phyloP scores from a whole-genome alignment of 92 coral and sea anemone species.

The Palythoa grandiflora region DNA sequence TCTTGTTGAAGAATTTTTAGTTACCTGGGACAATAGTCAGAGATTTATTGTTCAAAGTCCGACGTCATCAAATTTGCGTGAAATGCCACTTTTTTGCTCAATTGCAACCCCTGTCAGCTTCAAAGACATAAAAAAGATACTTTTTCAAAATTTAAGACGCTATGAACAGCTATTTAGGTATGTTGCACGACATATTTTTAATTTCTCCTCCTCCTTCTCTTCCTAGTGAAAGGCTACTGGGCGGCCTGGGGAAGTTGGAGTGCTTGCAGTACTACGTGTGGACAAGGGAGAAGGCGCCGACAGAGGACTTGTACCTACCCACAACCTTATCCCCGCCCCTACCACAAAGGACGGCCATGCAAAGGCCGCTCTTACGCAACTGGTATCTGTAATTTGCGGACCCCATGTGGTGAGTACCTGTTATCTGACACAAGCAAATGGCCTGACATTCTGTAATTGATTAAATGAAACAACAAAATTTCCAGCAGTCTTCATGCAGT shows the following conservation, averaged over 20 bases:
- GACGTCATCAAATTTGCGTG: too few species aligned
- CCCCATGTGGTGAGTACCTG: slow-evolving; percentile 27
- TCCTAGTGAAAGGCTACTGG: slow-evolving; percentile 37
- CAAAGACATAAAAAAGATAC: background rate
- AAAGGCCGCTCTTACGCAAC: background rate
- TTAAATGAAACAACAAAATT: too few species aligned
- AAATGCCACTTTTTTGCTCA: background rate
- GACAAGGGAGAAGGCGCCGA: slow-evolving; percentile 34
- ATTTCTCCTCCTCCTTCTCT: background rate
- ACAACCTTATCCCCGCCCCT: slow-evolving; percentile 5
- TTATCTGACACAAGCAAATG: background rate
- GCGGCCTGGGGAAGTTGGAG: slow-evolving; percentile 42
- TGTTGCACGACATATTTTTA: background rate
- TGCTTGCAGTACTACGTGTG: slow-evolving; percentile 34
- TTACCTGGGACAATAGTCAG: too few species aligned
- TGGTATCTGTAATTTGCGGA: slow-evolving; percentile 16
- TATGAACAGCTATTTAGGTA: background rate
- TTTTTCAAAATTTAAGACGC: background rate
- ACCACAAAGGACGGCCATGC: slow-evolving; percentile 16
- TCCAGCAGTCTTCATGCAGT: too few species aligned
- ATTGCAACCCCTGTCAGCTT: background rate
- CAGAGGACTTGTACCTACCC: slow-evolving; percentile 39
- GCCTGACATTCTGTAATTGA: background rate
- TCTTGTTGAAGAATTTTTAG: too few species aligned
- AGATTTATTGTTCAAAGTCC: too few species aligned